Evolutionary conservation across 1,140 invertebrate genomes (phyloP).

Genomic region (Sycophaga agraensis): DNA sequence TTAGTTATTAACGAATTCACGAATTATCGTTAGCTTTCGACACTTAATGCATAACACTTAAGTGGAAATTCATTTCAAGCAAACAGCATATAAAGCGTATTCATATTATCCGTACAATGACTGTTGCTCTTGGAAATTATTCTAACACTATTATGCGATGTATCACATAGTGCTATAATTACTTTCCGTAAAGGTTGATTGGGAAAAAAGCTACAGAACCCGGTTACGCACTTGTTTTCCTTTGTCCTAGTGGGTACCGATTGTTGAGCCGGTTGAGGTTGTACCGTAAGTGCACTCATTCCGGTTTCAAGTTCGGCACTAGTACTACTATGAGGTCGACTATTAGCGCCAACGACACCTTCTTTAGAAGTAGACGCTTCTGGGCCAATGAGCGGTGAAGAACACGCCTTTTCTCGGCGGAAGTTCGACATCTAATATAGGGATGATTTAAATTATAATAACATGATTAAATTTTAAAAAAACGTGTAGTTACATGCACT

Average conservation of each 20-base stretch:
- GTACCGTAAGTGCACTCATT: conserved; percentile 60
- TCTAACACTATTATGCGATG: background rate
- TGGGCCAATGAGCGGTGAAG: conserved; percentile 45
- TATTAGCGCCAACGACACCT: conserved; percentile 54
- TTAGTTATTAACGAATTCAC: no score
- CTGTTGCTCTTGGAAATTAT: background rate
- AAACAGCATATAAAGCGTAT: no score
- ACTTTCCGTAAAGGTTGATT: conserved; percentile 13
- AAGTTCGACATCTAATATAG: conserved; percentile 49
- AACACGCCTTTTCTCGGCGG: conserved; percentile 50
- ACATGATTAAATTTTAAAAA: no score
- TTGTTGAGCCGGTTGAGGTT: conserved; percentile 48
- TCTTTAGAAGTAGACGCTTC: conserved; percentile 52
- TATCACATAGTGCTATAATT: background rate
- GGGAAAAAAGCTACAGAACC: no score
- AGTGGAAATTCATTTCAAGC: no score
- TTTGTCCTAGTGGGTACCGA: conserved; percentile 60
- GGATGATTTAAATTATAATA: no score
- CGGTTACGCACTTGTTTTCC: conserved; percentile 54
- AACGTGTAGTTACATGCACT: no score
- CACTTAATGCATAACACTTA: no score
- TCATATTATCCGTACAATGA: no score
- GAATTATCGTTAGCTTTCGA: no score
- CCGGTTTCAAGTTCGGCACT: conserved; percentile 69
- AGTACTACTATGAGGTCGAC: conserved; percentile 70